These are phyloP conservation scores for Leptothorax acervorum DNA, from an alignment of 2,888 invertebrate species.

Conservation along the genomic window DNA sequence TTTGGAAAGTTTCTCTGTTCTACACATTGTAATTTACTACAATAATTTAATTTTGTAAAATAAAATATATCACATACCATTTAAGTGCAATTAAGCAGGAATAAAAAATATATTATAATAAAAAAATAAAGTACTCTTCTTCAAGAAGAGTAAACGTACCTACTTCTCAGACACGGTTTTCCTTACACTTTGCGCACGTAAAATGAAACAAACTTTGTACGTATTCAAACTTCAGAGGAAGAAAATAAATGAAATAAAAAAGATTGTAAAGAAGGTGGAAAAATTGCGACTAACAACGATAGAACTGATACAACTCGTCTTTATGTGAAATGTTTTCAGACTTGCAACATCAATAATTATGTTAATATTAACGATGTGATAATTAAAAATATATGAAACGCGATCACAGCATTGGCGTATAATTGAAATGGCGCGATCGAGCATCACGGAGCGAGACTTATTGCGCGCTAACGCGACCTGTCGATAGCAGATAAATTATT, in stretches of 20 bases:
- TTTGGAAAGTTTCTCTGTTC: background rate
- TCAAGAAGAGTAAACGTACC: background rate
- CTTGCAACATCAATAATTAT: background rate
- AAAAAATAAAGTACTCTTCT: background rate
- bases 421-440: background rate
- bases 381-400: background rate
- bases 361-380: background rate
- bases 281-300: background rate
- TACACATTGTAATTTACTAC: background rate
- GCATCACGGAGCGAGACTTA: background rate
- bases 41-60: conserved; percentile 3
- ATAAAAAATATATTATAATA: background rate
- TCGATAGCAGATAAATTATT: conserved; percentile 26
- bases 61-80: background rate
- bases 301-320: background rate
- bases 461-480: background rate
- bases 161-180: background rate
- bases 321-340: background rate
- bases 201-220: conserved; percentile 1
- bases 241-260: background rate
- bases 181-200: background rate
- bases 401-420: background rate
- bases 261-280: background rate
- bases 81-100: background rate
- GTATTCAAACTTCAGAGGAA: conserved; percentile 1